These are phyloP conservation scores for Poecilia gillii DNA, from an alignment of 2,797 vertebrate genomes.

Conservation along the genomic window DNA sequence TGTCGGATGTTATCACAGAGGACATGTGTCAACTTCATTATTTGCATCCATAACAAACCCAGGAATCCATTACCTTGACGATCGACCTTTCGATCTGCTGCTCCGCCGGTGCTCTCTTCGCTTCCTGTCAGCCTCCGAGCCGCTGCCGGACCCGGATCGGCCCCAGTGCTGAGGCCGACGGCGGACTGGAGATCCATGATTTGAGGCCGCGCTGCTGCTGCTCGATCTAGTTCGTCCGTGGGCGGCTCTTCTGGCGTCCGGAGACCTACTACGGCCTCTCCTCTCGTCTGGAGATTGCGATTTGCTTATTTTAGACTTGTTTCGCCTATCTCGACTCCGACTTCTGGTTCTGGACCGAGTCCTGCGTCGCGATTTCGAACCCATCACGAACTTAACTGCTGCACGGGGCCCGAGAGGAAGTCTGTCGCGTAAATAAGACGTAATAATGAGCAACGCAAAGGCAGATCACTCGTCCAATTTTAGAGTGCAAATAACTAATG, in stretches of 20 bases:
- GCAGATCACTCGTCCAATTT: not conserved
- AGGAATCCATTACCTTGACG: slow-evolving; percentile 63
- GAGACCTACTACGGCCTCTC: slow-evolving; percentile 54
- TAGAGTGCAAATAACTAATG: not conserved
- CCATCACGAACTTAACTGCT: slow-evolving; percentile 60
- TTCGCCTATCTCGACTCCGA: slow-evolving; percentile 48
- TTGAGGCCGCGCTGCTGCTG: slow-evolving; percentile 45
- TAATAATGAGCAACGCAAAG: slow-evolving; percentile 3
- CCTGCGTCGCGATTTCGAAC: slow-evolving; percentile 63
- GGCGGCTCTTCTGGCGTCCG: slow-evolving; percentile 42
- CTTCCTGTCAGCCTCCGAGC: slow-evolving; percentile 59
- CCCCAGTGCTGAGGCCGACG: slow-evolving; percentile 51
- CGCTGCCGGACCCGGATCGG: slow-evolving; percentile 59
- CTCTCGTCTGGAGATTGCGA: slow-evolving; percentile 64
- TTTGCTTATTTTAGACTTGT: slow-evolving; percentile 46
- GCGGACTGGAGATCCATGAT: slow-evolving; percentile 55
- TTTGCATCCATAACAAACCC: not conserved
- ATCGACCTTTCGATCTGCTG: slow-evolving; percentile 56
- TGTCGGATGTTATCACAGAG: not conserved
- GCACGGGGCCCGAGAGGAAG: slow-evolving; percentile 30
- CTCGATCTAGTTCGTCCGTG: slow-evolving; percentile 58
- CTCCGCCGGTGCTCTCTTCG: slow-evolving; percentile 15
- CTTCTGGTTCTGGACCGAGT: slow-evolving; percentile 65
- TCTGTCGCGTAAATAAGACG: slow-evolving; percentile 75
- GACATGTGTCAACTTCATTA: not conserved